phyloP scores from a whole-genome alignment of 2,888 invertebrate genomes.

The Aleiodes leptofemur region DNA sequence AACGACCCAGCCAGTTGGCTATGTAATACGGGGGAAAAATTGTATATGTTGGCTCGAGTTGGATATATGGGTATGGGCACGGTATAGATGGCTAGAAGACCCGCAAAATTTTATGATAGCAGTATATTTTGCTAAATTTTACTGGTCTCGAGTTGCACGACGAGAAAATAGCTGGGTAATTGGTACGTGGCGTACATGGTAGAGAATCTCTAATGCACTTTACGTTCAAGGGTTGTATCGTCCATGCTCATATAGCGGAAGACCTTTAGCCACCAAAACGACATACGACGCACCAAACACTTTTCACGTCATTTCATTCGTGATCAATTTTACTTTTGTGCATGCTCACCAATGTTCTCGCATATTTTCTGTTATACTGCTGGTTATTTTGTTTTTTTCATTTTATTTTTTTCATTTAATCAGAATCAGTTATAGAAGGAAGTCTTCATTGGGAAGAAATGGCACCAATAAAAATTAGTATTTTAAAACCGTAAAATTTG shows the following conservation, averaged over 20 bases:
- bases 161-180: constrained; percentile 37
- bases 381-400: no score
- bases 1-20: constrained; percentile 26
- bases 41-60: background rate
- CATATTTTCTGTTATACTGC: no score
- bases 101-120: constrained; percentile 39
- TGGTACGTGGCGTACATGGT: constrained; percentile 37
- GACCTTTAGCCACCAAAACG: constrained; percentile 1
- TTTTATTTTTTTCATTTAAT: no score
- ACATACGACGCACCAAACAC: background rate
- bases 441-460: no score
- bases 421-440: no score
- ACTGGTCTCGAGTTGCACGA: constrained; percentile 38
- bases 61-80: background rate
- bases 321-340: background rate
- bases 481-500: no score
- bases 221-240: constrained; percentile 19
- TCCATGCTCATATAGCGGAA: constrained; percentile 10
- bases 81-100: background rate
- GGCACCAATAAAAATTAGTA: no score
- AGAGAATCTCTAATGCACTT: constrained; percentile 29
- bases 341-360: no score
- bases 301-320: constrained; percentile 21
- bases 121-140: constrained; percentile 41
- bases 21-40: constrained; percentile 7